Evolutionary conservation across 2,113 vertebrate species (phyloP), one percentile per base, ranked within the genome.

Genomic region (Ictalurus furcatus): DNA sequence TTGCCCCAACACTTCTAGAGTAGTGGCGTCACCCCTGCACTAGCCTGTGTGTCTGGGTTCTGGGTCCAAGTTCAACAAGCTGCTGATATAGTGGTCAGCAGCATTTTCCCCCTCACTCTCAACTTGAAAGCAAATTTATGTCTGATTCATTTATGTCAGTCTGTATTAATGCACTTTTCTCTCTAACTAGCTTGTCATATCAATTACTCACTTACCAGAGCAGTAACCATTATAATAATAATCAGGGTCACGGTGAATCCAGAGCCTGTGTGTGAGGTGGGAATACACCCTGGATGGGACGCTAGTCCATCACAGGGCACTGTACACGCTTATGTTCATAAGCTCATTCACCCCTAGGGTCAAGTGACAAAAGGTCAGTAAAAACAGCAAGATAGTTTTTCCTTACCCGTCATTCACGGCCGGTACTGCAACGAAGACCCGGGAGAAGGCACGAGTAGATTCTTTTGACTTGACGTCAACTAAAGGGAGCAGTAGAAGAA

Each of bases 361-460:
- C 23, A 76, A 48, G 25, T 76, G 1, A 74, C 23, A 28, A 81
- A 56, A 69, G 9, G 8, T 23, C n/a, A 25, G 16, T 69, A 48
- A 25, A 79, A 48, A 79, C 44, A 79, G 2, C 30, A 65, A 80
- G 2, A 79, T 13, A 69, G 7, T 54, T 82, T 73, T 61, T n/a
- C 54, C 79, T 71, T 92, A 98, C 98, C 97, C 97, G 52, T 96
- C 94, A 92, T 93, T 96, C 84, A 94, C 95, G 25, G 96, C 96
- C 14, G 97, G 98, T 86, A 98, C 97, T 21, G 97, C 96, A 4
- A 98, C 92, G 73, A 98, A 98, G 0, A 97, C 96, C 16, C 97
- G 94, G 6, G 97, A 96, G 92, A 99, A 98, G 19, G 97, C 97
- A 89, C 96, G 95, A 37, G 97, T 94, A 6, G 95, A 93, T 78